Percentiles rank a stretch among this genome's conserved stretches.
Conservation (phyloP, 2,113 vertebrate genomes). For the Cardinalis cardinalis region DNA sequence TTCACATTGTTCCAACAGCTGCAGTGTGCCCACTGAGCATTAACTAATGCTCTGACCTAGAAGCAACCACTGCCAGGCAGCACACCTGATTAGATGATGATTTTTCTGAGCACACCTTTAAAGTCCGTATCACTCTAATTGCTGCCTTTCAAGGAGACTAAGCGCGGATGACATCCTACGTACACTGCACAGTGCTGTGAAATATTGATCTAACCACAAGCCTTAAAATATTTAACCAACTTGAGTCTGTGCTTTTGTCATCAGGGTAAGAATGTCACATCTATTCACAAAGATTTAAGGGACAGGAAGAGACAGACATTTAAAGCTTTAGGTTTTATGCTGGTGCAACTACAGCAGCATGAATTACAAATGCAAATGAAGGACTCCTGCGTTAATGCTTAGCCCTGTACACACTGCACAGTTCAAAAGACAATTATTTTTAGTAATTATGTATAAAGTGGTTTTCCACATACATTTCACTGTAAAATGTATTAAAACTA, state of each 20-base stretch:
- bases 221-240: constrained; percentile 45
- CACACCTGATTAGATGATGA: constrained; percentile 47
- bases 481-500: background rate
- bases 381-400: background rate
- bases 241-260: background rate
- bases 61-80: constrained; percentile 49
- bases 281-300: constrained; percentile 4
- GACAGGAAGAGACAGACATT: background rate
- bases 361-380: constrained; percentile 5
- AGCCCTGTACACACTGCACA: background rate
- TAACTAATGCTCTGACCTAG: constrained; percentile 70
- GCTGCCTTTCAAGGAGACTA: constrained; percentile 7
- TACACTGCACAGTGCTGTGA: background rate
- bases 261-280: background rate
- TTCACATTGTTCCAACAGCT: constrained; percentile 65
- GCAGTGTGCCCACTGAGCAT: constrained; percentile 43
- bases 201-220: constrained; percentile 25
- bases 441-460: background rate
- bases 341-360: background rate
- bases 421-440: constrained; percentile 15
- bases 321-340: constrained; percentile 5
- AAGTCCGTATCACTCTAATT: background rate
- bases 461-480: background rate
- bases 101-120: constrained; percentile 25
- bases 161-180: background rate